A percentile compares a stretch with the other conserved stretches of the same genome.
These are phyloP conservation scores for Spinibarbus caldwelli DNA, from an alignment of 2,797 vertebrate species.

Conservation along the genomic window DNA sequence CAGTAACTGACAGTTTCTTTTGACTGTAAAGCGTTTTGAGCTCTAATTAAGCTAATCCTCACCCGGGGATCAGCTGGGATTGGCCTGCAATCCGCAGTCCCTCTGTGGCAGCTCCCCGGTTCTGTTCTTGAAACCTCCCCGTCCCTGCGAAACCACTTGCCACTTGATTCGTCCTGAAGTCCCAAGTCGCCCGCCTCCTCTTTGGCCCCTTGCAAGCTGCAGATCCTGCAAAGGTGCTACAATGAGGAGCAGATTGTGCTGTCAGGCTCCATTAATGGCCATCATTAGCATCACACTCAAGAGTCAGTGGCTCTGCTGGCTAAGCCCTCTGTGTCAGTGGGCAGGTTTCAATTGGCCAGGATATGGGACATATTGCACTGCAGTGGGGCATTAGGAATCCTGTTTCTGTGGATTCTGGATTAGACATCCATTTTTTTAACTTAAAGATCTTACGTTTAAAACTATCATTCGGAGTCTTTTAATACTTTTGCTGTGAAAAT, in stretches of 20 bases:
- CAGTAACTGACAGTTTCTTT: constrained; percentile 76
- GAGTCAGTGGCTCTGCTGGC: constrained; percentile 79
- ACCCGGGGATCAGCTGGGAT: constrained; percentile 89
- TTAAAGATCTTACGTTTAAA: not conserved
- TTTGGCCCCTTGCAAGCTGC: constrained; percentile 83
- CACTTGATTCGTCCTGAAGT: constrained; percentile 38
- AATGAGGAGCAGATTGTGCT: constrained; percentile 99
- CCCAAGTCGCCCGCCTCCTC: constrained; percentile 67
- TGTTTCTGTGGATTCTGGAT: constrained; percentile 36
- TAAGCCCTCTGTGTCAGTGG: constrained; percentile 73
- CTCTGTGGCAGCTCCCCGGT: constrained; percentile 68
- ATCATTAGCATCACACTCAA: constrained; percentile 98
- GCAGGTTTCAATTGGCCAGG: constrained; percentile 38
- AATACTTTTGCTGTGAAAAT: not conserved
- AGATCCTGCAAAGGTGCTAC: constrained; percentile 87
- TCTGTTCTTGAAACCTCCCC: constrained; percentile 62
- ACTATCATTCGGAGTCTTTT: not conserved
- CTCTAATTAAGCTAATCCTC: constrained; percentile 95
- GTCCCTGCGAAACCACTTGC: constrained; percentile 6
- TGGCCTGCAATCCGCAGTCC: constrained; percentile 56
- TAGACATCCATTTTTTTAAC: constrained; percentile 6
- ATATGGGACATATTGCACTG: constrained; percentile 43
- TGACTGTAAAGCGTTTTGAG: constrained; percentile 71
- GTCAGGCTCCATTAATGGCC: constrained; percentile 98
- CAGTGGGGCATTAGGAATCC: constrained; percentile 21